phyloP scores from a whole-genome alignment of 2,113 vertebrate genomes.

The Solea solea region DNA sequence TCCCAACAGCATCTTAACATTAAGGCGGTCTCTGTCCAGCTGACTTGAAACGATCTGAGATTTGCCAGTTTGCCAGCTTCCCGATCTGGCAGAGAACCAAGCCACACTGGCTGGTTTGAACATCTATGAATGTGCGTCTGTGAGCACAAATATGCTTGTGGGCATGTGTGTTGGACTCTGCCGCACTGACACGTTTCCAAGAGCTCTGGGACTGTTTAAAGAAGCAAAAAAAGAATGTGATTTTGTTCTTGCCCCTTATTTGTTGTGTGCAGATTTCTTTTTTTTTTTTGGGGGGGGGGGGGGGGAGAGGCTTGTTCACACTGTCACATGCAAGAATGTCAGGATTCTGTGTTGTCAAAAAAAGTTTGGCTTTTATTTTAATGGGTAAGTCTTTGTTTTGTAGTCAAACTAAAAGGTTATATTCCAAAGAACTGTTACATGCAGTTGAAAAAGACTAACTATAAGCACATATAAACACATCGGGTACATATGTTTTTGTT shows the following conservation, averaged over 20 bases:
- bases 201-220: conserved; percentile 62
- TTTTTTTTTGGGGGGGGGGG: neutral
- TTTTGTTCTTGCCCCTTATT: conserved; percentile 33
- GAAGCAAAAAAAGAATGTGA: conserved; percentile 52
- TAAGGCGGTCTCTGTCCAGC: conserved; percentile 51
- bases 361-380: too few species aligned
- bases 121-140: conserved; percentile 21
- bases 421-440: too few species aligned
- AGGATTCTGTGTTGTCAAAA: too few species aligned
- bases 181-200: conserved; percentile 53
- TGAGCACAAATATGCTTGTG: conserved; percentile 37
- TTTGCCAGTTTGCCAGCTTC: conserved; percentile 61
- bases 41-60: conserved; percentile 64
- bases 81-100: conserved; percentile 48
- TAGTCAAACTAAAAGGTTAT: too few species aligned
- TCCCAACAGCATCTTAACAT: conserved; percentile 56
- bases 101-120: conserved; percentile 28
- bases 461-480: too few species aligned
- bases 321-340: neutral
- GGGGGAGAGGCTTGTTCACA: neutral
- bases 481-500: too few species aligned
- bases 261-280: conserved; percentile 1
- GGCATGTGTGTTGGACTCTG: conserved; percentile 58
- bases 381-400: too few species aligned
- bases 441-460: too few species aligned